Conservation (phyloP, 2,113 vertebrate genomes). For the Oncorhynchus nerka region DNA sequence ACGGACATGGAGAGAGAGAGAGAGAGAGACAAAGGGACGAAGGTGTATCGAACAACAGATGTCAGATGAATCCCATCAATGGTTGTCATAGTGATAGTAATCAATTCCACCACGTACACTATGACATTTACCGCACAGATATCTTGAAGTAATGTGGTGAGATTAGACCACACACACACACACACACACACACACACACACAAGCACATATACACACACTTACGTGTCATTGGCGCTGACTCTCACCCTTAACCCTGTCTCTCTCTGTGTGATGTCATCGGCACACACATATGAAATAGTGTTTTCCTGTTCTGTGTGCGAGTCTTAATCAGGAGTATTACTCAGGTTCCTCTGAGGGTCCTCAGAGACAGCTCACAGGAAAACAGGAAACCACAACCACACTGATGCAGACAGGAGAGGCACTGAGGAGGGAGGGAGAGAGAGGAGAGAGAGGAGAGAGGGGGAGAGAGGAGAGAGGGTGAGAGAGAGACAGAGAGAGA, state of each 20-base stretch:
- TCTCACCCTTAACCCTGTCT: not conserved
- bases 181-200: too few relatives aligned
- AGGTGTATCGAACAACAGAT: too few relatives aligned
- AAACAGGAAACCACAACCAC: slow-evolving; percentile 47
- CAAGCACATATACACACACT: too few relatives aligned
- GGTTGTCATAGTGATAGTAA: too few relatives aligned
- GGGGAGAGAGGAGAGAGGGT: not conserved
- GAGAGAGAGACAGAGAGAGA: too few relatives aligned
- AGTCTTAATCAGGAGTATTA: slow-evolving; percentile 28
- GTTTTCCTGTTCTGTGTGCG: not conserved
- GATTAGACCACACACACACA: too few relatives aligned
- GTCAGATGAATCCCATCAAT: too few relatives aligned
- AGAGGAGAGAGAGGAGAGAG: not conserved
- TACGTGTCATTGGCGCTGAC: not conserved
- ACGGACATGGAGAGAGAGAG: too few relatives aligned
- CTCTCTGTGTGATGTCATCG: not conserved
- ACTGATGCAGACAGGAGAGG: slow-evolving; percentile 34
- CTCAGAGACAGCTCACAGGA: slow-evolving; percentile 35
- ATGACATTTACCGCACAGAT: too few relatives aligned
- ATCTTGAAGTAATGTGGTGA: too few relatives aligned
- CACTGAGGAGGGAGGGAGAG: not conserved
- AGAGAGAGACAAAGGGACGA: too few relatives aligned
- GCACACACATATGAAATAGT: not conserved
- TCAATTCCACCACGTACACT: too few relatives aligned
- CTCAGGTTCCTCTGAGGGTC: slow-evolving; percentile 40